Evolutionary conservation across 2,797 vertebrate species (phyloP), one percentile per base, ranked within the genome.

Genomic region (Fringilla coelebs): DNA sequence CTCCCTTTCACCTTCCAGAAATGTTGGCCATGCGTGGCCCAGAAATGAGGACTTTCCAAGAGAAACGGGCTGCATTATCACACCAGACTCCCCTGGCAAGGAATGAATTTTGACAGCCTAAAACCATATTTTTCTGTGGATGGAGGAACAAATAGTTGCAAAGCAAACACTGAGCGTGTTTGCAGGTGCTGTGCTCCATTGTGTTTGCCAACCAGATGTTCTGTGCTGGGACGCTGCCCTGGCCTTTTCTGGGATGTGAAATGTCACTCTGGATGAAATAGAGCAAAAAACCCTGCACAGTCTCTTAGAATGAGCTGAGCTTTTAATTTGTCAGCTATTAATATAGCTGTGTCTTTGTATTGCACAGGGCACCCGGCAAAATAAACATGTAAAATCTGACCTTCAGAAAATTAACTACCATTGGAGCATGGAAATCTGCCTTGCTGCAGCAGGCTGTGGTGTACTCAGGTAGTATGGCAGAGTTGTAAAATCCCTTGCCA

Each of bases 181-280:
- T 22, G 65, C 98, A 98, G 98, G 98, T 98, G 98, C 88, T 93
- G 72, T 48, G 94, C 97, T 97, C 97, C 96, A 97, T 97, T 97
- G 97, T 96, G 89, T 96, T 95, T 25, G 96, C 97, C 98, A 98
- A 96, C 96, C 98, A 98, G 98, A 98, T 98, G 98, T 98, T 98
- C 94, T 83, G 95, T 32, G 91, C 92, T 94, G 96, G 94, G 96
- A 96, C 8, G 15, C 57, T 75, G 68, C 93, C 95, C 92, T 93
- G 84, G 95, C 88, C 87, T 57, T 72, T 63, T 79, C 96, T 96
- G 77, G 93, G 91, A 93, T 62, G 86, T 62, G 86, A 96, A 96
- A 96, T 95, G 95, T 97, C 93, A 76, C 89, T 91, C 89, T 76
- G 93, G 93, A 74, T 93, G 94, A 97, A 97, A 93, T 38, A 67